Percentiles rank a stretch among this genome's conserved stretches.
Conservation (phyloP, 1,140 invertebrate genomes). For the Drosophila nikananu region DNA sequence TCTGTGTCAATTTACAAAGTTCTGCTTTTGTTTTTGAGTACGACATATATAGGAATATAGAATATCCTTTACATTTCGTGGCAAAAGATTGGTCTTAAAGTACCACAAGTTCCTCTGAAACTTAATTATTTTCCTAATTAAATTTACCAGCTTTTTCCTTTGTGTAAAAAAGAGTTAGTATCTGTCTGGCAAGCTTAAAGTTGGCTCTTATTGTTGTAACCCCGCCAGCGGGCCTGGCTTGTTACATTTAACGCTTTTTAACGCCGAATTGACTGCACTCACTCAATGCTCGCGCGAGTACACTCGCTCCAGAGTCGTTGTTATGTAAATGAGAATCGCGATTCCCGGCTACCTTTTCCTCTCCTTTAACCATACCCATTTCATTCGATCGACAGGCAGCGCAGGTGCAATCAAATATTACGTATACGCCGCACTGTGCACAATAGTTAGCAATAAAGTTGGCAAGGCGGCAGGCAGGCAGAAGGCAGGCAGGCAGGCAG, state of each 20-base stretch:
- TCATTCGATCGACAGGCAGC: slow-evolving; percentile 63
- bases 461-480: slow-evolving; percentile 7
- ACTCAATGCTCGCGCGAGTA: slow-evolving; percentile 27
- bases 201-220: slow-evolving; percentile 66
- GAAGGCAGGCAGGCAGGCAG: not conserved
- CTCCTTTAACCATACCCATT: slow-evolving; percentile 12
- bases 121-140: not conserved
- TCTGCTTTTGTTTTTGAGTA: not conserved
- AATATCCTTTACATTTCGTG: too few relatives aligned
- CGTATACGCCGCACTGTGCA: slow-evolving; percentile 65
- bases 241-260: slow-evolving; percentile 80
- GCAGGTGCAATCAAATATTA: slow-evolving; percentile 79
- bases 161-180: slow-evolving; percentile 32
- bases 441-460: slow-evolving; percentile 55
- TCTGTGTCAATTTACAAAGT: not conserved
- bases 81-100: too few relatives aligned
- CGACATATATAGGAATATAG: too few relatives aligned
- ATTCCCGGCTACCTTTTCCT: slow-evolving; percentile 21
- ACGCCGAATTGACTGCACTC: slow-evolving; percentile 70
- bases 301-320: slow-evolving; percentile 47
- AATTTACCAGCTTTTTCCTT: not conserved
- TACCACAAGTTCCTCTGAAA: not conserved
- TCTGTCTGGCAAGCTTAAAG: slow-evolving; percentile 65
- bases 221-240: slow-evolving; percentile 36
- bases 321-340: slow-evolving; percentile 81